Conservation (phyloP, 1,140 invertebrate species). For the Mya arenaria region DNA sequence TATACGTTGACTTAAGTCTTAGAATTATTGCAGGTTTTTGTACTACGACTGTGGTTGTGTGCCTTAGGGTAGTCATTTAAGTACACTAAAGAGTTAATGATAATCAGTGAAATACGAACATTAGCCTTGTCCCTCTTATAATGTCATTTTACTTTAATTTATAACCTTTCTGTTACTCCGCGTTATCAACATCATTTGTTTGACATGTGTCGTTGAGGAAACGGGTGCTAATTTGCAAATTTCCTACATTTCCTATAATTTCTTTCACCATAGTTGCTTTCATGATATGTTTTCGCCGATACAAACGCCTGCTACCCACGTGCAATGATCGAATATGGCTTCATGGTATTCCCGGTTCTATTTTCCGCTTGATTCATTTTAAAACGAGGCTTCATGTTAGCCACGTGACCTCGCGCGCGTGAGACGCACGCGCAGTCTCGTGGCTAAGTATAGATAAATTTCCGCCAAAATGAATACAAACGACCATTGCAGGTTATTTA, state of each 20-base stretch:
- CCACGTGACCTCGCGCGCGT: constrained; percentile 28
- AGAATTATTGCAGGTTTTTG: too few relatives aligned
- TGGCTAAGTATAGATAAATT: constrained; percentile 37
- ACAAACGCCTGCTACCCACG: constrained; percentile 16
- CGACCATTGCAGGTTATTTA: not conserved
- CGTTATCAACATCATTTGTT: constrained; percentile 10
- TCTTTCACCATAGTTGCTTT: constrained; percentile 34
- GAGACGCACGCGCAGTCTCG: constrained; percentile 29
- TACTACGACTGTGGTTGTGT: too few relatives aligned
- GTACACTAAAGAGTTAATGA: too few relatives aligned
- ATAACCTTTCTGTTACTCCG: too few relatives aligned
- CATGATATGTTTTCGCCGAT: constrained; percentile 13
- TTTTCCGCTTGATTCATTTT: constrained; percentile 42
- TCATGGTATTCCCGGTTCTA: constrained; percentile 40
- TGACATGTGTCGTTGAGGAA: constrained; percentile 40
- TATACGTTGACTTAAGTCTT: too few relatives aligned
- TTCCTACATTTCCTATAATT: constrained; percentile 30
- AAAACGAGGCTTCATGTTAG: constrained; percentile 30
- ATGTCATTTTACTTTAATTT: too few relatives aligned
- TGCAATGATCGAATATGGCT: constrained; percentile 28
- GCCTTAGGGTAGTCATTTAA: too few relatives aligned
- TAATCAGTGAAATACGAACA: too few relatives aligned
- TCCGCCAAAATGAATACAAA: constrained; percentile 42
- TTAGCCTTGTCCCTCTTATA: too few relatives aligned
- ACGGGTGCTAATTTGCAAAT: constrained; percentile 13